These are phyloP conservation scores for Phytoseiulus persimilis DNA, from an alignment of 2,888 invertebrate genomes.

Conservation along the genomic window DNA sequence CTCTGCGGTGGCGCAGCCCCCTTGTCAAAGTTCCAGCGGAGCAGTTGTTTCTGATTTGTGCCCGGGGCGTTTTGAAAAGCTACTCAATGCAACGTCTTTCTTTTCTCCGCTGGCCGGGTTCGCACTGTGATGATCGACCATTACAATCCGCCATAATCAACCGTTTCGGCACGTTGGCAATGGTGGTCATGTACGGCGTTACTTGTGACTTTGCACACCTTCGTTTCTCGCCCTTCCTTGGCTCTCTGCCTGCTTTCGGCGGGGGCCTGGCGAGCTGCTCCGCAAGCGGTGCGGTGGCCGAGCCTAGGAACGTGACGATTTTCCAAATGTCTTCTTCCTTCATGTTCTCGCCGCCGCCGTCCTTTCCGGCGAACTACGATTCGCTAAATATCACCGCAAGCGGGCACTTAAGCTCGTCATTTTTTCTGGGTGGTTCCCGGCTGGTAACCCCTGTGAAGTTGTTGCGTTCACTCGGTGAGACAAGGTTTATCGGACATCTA, in stretches of 20 bases:
- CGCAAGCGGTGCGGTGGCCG: background rate
- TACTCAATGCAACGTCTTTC: background rate
- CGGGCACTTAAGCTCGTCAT: background rate
- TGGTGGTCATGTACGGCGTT: background rate
- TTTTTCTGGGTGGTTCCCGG: background rate
- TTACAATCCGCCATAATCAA: background rate
- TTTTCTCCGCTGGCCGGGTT: background rate
- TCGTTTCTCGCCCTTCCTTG: background rate
- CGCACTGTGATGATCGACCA: background rate
- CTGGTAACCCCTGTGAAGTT: background rate
- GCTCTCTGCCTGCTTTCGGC: background rate
- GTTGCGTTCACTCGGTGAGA: background rate
- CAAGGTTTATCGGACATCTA: background rate
- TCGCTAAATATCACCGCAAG: background rate
- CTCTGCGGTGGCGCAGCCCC: background rate
- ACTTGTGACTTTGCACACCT: background rate
- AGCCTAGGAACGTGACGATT: conserved; percentile 34
- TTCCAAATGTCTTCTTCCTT: conserved; percentile 21
- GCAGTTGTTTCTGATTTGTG: background rate
- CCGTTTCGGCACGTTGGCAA: background rate
- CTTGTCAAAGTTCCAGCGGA: background rate
- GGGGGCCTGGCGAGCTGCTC: background rate
- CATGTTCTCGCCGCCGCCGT: background rate
- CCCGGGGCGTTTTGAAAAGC: background rate
- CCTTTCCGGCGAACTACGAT: background rate